Conservation (phyloP, 2,888 invertebrate species). For the Agrochola macilenta region DNA sequence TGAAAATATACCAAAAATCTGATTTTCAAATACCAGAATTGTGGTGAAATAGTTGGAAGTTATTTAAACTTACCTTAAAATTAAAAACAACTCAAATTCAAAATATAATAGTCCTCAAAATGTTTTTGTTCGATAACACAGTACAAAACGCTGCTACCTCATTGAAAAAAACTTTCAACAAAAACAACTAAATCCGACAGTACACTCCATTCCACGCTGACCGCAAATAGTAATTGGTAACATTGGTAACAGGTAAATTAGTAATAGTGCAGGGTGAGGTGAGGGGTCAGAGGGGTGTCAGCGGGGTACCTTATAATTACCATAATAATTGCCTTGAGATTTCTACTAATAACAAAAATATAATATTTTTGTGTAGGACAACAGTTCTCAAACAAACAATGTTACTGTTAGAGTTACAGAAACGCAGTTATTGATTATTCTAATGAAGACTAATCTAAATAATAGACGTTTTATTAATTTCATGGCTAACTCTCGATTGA, state of each 20-base stretch:
- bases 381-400: not conserved
- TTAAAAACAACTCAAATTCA: slow-evolving; percentile 16
- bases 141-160: slow-evolving; percentile 12
- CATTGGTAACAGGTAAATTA: too few species aligned
- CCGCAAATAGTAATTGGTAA: too few species aligned
- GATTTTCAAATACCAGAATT: slow-evolving; percentile 36
- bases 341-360: slow-evolving; percentile 3
- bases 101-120: slow-evolving; percentile 1
- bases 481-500: not conserved
- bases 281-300: not conserved
- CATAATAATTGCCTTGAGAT: not conserved
- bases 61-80: slow-evolving; percentile 29
- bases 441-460: not conserved
- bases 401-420: not conserved
- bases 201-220: slow-evolving; percentile 19
- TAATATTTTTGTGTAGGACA: not conserved
- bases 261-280: too few species aligned
- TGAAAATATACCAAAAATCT: slow-evolving; percentile 6
- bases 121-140: slow-evolving; percentile 22
- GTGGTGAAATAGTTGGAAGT: slow-evolving; percentile 33
- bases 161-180: slow-evolving; percentile 22
- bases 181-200: slow-evolving; percentile 12
- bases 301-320: not conserved
- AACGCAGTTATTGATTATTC: not conserved
- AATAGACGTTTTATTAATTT: not conserved